Evolutionary conservation across 2,888 invertebrate species (phyloP), one percentile per base, ranked within the genome.

Genomic region (Drosophila meridiana): DNA sequence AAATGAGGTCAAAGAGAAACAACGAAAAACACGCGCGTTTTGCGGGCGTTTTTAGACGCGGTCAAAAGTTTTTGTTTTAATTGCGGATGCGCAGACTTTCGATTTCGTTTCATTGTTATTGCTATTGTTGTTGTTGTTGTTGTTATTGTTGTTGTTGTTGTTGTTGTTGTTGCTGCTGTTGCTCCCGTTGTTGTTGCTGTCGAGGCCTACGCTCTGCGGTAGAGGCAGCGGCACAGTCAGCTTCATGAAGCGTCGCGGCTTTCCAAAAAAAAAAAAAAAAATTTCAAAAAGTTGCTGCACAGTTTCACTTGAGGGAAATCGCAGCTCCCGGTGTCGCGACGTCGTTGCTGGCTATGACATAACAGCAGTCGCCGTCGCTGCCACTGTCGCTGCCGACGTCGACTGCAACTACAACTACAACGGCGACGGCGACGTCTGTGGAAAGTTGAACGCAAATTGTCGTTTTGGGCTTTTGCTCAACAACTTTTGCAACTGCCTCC

Each of bases 21-120:
- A 55, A 14, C 53, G 30, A 4, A 53, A 38, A 50, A 47, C 50
- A 45, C 69, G 59, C 78, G 73, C 76, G 76, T 76, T 80, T 78
- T 80, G 76, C 66, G 64, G 60, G 64, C 77, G 69, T 61, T 79
- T 79, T 73, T 69, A 79, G 79, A 74, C 78, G 79, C 81, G 73
- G 50, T 78, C 74, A 70, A 70, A 52, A 52, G 50, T 52, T 52
- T 52, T 36, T 60, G 70, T 77, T 87, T 85, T 89, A 85, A 85
- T 85, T 89, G 85, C 85, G 85, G 85, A 85, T 85, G 89, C 85
- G 89, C 77, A 82, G 89, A 85, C 89, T 85, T 89, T 85, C 85
- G 87, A 89, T 85, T 85, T 85, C 79, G 69, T 89, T 84, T 83
- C 73, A 73, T 56, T 66, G 42, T 32, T 57, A 30, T 62, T 38